A percentile compares a stretch with the other conserved stretches of the same genome.
phyloP scores from a whole-genome alignment of 2,888 invertebrate species.

The Capitulum mitella region DNA sequence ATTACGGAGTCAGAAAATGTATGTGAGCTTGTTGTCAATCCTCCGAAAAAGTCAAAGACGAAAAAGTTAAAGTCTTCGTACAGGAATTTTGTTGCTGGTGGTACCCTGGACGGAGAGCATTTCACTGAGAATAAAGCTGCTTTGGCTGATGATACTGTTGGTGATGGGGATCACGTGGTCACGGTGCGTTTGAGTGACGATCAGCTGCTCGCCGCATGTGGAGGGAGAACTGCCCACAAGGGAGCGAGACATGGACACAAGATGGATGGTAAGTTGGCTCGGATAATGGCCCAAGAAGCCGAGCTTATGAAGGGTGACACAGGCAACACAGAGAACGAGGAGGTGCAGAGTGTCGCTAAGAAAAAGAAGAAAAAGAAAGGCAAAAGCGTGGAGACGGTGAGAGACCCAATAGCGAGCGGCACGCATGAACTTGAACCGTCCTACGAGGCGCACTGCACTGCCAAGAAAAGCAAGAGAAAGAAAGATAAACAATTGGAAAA shows the following conservation, averaged over 20 bases:
- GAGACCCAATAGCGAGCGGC: no score
- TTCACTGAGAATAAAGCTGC: background rate
- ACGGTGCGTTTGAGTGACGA: background rate
- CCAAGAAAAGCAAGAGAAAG: no score
- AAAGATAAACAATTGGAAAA: no score
- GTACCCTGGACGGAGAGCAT: background rate
- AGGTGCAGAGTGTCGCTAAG: no score
- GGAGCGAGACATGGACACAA: slow-evolving; percentile 2
- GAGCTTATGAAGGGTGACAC: no score
- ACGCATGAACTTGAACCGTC: no score
- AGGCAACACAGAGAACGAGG: background rate
- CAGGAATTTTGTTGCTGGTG: background rate
- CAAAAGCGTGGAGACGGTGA: background rate
- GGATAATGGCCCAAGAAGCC: background rate
- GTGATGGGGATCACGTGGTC: background rate
- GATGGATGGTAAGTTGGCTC: slow-evolving; percentile 8
- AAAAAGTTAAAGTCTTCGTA: background rate
- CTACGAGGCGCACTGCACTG: no score
- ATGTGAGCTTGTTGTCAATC: background rate
- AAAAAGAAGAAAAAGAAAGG: background rate
- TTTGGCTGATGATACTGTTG: background rate
- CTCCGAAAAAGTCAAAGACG: background rate
- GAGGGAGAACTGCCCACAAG: slow-evolving; percentile 5
- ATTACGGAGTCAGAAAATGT: background rate
- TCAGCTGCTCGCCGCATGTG: background rate